Base-by-base conservation (phyloP, 1,140 invertebrate genomes). In the Vanessa tameamea region DNA sequence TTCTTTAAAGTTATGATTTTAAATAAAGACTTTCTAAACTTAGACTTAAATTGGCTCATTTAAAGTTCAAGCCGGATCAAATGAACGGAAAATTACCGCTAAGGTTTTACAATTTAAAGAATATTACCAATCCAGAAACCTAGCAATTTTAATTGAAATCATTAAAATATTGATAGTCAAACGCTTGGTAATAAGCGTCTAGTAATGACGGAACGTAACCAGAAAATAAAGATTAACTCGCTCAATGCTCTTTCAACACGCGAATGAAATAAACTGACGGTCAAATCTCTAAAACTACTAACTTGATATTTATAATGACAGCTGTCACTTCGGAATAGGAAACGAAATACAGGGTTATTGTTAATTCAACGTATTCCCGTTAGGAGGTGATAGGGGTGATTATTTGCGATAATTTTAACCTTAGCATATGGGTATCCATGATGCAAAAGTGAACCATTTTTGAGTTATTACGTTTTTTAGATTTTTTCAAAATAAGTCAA, bases 291-390 rank as follows among this genome's bases (percentile, higher is more conserved):
- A 8, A 61, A 37, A 37, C n/a, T 37, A 37, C 1, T 61, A n/a
- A n/a, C 43, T 14, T 13, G 26, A 61, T 61, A 61, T 61, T n/a
- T 37, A 37, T 61, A 61, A 61, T 37, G 57, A 61, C 57, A 61
- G 57, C 16, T 61, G 57, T 37, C 57, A 61, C 37, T 43, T 43
- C 31, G 57, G 6, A 57, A 15, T 59, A 15, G 57, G 15, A n/a
- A 55, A 20, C 14, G 26, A 37, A n/a, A 61, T 37, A n/a, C n/a
- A n/a, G n/a, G n/a, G n/a, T n/a, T n/a, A n/a, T n/a, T n/a, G n/a
- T n/a, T n/a, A n/a, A n/a, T n/a, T n/a, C n/a, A n/a, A n/a, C n/a
- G n/a, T n/a, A n/a, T n/a, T n/a, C n/a, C n/a, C n/a, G n/a, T n/a
- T n/a, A n/a, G n/a, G n/a, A n/a, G n/a, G n/a, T n/a, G n/a, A n/a